Conservation (phyloP, 1,140 invertebrate species). For the Laupala kohalensis region DNA sequence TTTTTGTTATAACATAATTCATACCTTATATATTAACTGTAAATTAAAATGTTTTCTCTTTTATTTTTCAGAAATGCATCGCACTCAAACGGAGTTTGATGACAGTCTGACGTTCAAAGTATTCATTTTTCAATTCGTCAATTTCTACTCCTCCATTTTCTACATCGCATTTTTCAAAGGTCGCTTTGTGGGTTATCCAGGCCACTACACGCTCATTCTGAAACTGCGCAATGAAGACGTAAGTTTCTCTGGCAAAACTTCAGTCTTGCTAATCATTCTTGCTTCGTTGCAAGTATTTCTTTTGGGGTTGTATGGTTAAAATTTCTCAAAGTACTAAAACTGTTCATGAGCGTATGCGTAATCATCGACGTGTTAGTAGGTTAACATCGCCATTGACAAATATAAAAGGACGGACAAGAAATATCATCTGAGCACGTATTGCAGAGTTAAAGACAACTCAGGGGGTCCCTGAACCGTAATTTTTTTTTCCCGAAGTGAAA, state of each 20-base stretch:
- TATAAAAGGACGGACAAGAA: no score
- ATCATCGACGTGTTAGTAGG: no score
- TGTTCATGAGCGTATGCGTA: not conserved
- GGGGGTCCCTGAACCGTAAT: no score
- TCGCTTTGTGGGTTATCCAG: conserved; percentile 63
- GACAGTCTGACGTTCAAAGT: conserved; percentile 74
- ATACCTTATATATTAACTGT: no score
- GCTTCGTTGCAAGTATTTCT: not conserved
- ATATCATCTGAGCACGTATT: no score
- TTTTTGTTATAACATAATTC: no score
- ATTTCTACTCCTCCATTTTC: conserved; percentile 75
- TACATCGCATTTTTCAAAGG: conserved; percentile 80
- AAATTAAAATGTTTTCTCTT: conserved; percentile 14
- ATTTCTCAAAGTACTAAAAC: not conserved
- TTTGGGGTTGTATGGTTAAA: not conserved
- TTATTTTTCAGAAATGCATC: conserved; percentile 55
- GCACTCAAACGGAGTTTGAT: conserved; percentile 75
- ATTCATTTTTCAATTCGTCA: conserved; percentile 77
- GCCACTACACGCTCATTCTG: conserved; percentile 57
- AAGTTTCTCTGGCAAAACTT: conserved; percentile 20
- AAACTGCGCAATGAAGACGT: conserved; percentile 57
- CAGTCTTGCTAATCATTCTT: not conserved
- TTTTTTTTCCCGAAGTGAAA: no score
- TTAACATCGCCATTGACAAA: no score
- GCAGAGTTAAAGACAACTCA: no score